These are phyloP conservation scores for Salvelinus fontinalis DNA, from an alignment of 2,113 vertebrate genomes.

Conservation along the genomic window DNA sequence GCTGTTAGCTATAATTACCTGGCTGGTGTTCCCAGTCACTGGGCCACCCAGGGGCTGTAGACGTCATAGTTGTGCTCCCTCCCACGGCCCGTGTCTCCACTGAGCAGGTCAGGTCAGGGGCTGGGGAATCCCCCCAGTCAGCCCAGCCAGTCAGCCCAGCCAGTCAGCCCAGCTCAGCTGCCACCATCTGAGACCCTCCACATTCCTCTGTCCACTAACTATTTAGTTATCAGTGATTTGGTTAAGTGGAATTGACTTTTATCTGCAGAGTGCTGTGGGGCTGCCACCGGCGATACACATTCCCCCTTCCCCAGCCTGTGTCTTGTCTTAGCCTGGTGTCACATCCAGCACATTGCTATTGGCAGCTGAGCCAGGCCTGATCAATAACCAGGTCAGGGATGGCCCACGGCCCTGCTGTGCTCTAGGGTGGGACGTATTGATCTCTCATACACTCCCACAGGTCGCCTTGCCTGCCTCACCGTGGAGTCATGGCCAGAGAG, in stretches of 20 bases:
- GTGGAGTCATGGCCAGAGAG: slow-evolving; percentile 56
- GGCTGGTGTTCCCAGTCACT: no score
- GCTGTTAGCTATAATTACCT: no score
- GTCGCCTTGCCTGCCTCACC: slow-evolving; percentile 69
- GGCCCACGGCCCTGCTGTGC: slow-evolving; percentile 78
- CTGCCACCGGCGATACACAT: slow-evolving; percentile 86
- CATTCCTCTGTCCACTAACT: slow-evolving; percentile 90
- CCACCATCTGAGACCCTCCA: slow-evolving; percentile 65
- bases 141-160: slow-evolving; percentile 41
- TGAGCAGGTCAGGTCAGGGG: slow-evolving; percentile 17
- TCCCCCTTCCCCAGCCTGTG: slow-evolving; percentile 76
- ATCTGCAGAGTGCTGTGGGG: slow-evolving; percentile 83
- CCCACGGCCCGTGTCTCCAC: slow-evolving; percentile 33
- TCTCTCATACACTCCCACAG: slow-evolving; percentile 84
- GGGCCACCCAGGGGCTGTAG: not conserved
- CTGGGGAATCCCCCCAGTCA: not conserved
- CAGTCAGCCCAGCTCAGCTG: slow-evolving; percentile 53
- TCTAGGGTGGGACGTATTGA: slow-evolving; percentile 84
- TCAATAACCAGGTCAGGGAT: slow-evolving; percentile 90
- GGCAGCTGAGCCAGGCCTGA: slow-evolving; percentile 87
- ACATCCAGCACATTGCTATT: slow-evolving; percentile 84
- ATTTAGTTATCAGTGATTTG: slow-evolving; percentile 96
- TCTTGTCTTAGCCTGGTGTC: slow-evolving; percentile 78
- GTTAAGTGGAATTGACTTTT: slow-evolving; percentile 98
- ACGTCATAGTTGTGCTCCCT: slow-evolving; percentile 44